Evolutionary conservation across 1,140 invertebrate species (phyloP), one percentile per base, ranked within the genome.

Genomic region (Drosophila kepulauana): DNA sequence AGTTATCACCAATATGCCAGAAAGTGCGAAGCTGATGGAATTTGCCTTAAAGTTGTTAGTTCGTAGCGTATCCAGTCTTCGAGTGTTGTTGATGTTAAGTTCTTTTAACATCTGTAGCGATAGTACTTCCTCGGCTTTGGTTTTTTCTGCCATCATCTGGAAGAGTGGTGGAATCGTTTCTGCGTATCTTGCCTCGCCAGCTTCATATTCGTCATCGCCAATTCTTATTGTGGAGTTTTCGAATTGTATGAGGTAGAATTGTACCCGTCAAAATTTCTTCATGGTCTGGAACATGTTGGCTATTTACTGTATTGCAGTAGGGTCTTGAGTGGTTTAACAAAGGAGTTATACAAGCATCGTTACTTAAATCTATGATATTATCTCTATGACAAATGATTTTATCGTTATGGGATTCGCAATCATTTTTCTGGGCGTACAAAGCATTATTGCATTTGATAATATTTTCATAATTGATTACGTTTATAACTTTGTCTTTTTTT

Each of bases 391-490:
- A 64, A 15, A 64, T 64, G 5, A 48, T 64, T 3, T 48, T 52
- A 52, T 64, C 49, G 16, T 33, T 64, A 15, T 52, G 48, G 5
- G 48, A 28, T 52, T 64, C 59, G 13, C 62, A 64, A 13, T 45
- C 45, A 25, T 54, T 43, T 56, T 20, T 54, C 48, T 25, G 1
- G 13, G n/a, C 51, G 8, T 51, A 28, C 10, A 25, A 45, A 16
- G 54, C 25, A n/a, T 25, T 51, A 25, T 20, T n/a, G 20, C 20
- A 52, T 52, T 52, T 25, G n/a, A 52, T 20, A 30, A 52, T 52
- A 41, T 66, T 66, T 56, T 66, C 13, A 16, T 38, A 54, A 20
- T 65, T 54, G n/a, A 52, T 65, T 54, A 52, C 51, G n/a, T 54
- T 65, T 54, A 52, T 41, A 10, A n/a, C 3, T 5, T 66, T 48